phyloP scores from a whole-genome alignment of 2,888 invertebrate genomes.

The Coremacera marginata region DNA sequence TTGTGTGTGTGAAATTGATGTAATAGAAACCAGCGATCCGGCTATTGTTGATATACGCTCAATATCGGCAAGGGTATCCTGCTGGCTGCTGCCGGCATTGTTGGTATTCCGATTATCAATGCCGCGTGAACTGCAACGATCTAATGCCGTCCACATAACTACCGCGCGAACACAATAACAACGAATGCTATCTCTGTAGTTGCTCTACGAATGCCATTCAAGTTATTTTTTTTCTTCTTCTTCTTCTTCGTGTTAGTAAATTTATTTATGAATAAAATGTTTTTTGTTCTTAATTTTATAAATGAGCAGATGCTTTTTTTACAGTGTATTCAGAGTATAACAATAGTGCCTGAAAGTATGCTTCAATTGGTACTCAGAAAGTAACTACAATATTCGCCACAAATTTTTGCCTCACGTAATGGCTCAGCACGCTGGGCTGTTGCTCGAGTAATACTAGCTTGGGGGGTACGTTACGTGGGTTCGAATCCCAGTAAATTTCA shows the following conservation, averaged over 20 bases:
- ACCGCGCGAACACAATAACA: conserved; percentile 11
- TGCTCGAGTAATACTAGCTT: too few relatives aligned
- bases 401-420: too few relatives aligned
- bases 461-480: conserved; percentile 7
- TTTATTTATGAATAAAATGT: neutral
- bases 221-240: neutral
- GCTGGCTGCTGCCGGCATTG: conserved; percentile 62
- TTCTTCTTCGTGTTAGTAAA: neutral
- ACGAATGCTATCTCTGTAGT: conserved; percentile 48
- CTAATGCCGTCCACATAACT: conserved; percentile 54
- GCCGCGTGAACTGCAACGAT: conserved; percentile 65
- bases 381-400: neutral
- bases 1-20: conserved; percentile 73
- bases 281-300: neutral
- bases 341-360: conserved; percentile 49
- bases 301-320: neutral
- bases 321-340: conserved; percentile 6
- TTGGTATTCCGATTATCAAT: conserved; percentile 58
- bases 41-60: conserved; percentile 79
- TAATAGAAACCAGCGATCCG: conserved; percentile 75
- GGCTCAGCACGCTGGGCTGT: too few relatives aligned
- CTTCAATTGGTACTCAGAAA: neutral
- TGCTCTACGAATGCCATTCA: conserved; percentile 28
- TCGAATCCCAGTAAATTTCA: conserved; percentile 31
- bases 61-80: conserved; percentile 77